Percentiles rank a stretch among this genome's conserved stretches.
Conservation (phyloP, 2,113 vertebrate species). For the Bagarius yarrelli region DNA sequence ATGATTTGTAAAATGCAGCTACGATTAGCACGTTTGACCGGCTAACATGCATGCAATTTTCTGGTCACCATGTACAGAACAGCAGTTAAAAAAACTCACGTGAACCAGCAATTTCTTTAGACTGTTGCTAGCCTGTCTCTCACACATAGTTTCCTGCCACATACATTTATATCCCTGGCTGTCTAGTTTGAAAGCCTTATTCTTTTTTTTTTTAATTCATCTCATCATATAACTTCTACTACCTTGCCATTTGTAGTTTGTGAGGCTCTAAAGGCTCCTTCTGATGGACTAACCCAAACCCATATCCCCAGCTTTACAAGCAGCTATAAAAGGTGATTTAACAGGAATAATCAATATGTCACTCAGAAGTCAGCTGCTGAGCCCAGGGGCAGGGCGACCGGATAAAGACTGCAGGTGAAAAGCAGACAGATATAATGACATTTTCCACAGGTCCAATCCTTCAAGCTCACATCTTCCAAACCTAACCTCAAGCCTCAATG, state of each 20-base stretch:
- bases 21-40: conserved; percentile 31
- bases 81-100: conserved; percentile 36
- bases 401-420: conserved; percentile 43
- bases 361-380: conserved; percentile 36
- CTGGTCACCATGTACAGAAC: conserved; percentile 31
- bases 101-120: background rate
- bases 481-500: conserved; percentile 21
- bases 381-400: conserved; percentile 7
- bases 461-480: conserved; percentile 31
- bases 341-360: conserved; percentile 53
- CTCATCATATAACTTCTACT: conserved; percentile 4
- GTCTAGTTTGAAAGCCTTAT: background rate
- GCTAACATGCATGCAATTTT: conserved; percentile 48
- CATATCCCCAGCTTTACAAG: conserved; percentile 46
- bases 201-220: conserved; percentile 29
- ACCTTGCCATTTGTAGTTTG: background rate
- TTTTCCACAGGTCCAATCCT: conserved; percentile 44
- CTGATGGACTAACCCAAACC: conserved; percentile 39
- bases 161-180: background rate
- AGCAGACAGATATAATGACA: conserved; percentile 44
- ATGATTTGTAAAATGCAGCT: conserved; percentile 28
- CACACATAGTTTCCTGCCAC: background rate
- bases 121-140: background rate
- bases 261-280: conserved; percentile 23
- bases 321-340: conserved; percentile 52